Base-by-base conservation (phyloP, 2,797 vertebrate species). In the Phataginus tricuspis region DNA sequence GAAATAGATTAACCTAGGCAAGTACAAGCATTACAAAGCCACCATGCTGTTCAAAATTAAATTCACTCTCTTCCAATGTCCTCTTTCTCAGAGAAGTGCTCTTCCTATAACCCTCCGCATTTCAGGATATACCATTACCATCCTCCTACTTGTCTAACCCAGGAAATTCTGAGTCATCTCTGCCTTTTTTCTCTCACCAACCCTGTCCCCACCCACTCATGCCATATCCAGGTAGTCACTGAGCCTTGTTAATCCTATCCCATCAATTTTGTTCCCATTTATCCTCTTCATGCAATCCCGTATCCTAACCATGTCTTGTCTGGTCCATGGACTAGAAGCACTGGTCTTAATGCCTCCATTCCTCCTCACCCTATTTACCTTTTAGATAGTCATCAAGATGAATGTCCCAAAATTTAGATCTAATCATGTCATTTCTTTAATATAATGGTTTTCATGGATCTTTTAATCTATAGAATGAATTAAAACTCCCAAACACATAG, bases 161-260 rank as follows among this genome's bases (percentile, higher is more conserved):
- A 75, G 31, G 45, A 84, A 87, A 31, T 57, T 74, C 53, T 45
- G 57, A 53, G 25, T 92, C 69, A 75, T 57, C 19, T 9, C 29
- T 68, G 64, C 29, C 9, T 92, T 80, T 80, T 90, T 61, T 18
- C 21, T 90, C 42, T 93, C 13, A 64, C 39, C n/a, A 77, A 51
- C 15, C 21, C 49, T 86, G 34, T 0, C 39, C 64, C 21, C 27
- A 59, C 25, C n/a, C 27, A 45, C 19, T 75, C 57, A 27, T 64
- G 80, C 49, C 34, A 37, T 31, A 92, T 84, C 45, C 63, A 71
- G 7, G 74, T 72, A 80, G 59, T 75, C n/a, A 72, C 8, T 71
- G 75, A 45, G 37, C 86, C 66, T 93, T 96, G 85, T 19, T 69
- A 90, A 75, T 88, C n/a, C 9, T 84, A 85, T 80, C 18, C 42